Conservation (phyloP, 2,797 vertebrate genomes). For the Tiaroga cobitis region DNA sequence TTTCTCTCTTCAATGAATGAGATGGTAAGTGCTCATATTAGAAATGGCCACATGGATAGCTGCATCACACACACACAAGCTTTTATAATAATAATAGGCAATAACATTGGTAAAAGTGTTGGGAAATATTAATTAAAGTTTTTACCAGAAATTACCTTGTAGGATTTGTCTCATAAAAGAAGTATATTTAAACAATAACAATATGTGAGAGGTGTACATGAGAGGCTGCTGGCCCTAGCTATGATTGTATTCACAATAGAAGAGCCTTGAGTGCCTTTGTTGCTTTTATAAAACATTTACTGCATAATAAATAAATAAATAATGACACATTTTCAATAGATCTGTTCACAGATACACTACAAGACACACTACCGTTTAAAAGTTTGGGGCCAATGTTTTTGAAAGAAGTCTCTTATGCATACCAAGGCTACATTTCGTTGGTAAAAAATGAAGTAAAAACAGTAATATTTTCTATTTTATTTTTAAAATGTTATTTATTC, state of each 20-base stretch:
- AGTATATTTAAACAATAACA: not conserved
- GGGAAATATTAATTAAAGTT: not conserved
- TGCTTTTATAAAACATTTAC: not conserved
- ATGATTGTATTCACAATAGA: not conserved
- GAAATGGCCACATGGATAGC: conserved; percentile 19
- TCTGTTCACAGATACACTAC: not conserved
- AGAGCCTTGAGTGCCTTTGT: not conserved
- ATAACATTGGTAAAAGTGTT: not conserved
- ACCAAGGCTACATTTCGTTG: not conserved
- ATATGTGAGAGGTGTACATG: not conserved
- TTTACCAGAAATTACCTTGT: not conserved
- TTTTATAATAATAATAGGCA: not conserved
- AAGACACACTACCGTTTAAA: not conserved
- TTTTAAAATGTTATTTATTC: not conserved
- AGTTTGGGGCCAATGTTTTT: not conserved
- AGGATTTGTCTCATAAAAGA: not conserved
- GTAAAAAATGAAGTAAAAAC: not conserved
- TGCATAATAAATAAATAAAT: not conserved
- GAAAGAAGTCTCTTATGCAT: not conserved
- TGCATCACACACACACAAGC: not conserved
- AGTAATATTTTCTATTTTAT: not conserved
- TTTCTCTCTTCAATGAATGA: conserved; percentile 31
- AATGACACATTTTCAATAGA: not conserved
- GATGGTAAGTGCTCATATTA: conserved; percentile 24
- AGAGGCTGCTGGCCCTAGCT: not conserved